Conservation (phyloP, 2,888 invertebrate genomes). For the Mamestra brassicae region DNA sequence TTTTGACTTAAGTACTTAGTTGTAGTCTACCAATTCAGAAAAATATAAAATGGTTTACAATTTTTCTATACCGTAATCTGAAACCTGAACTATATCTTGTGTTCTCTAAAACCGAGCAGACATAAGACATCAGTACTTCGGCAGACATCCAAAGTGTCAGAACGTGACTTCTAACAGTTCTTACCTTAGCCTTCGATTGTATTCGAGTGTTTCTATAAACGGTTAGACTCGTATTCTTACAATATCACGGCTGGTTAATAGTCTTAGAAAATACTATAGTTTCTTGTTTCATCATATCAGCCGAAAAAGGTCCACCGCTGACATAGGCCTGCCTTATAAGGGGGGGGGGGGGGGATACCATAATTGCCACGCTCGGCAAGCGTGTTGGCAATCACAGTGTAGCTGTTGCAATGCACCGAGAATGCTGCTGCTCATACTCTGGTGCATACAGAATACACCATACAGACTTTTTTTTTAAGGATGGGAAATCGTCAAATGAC, state of each 20-base stretch:
- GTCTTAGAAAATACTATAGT: background rate
- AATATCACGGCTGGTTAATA: background rate
- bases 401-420: too few species aligned
- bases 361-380: too few species aligned
- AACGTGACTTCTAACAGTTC: conserved; percentile 48
- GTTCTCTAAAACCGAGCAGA: conserved; percentile 10
- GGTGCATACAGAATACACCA: too few species aligned
- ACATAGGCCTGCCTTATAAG: too few species aligned
- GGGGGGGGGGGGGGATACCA: too few species aligned
- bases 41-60: background rate
- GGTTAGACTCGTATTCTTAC: conserved; percentile 15
- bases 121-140: conserved; percentile 41
- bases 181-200: conserved; percentile 35
- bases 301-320: too few species aligned
- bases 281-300: too few species aligned
- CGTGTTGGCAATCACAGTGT: too few species aligned
- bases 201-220: conserved; percentile 40
- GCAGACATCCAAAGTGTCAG: conserved; percentile 53
- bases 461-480: too few species aligned
- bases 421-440: too few species aligned
- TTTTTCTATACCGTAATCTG: background rate
- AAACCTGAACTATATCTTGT: conserved; percentile 6
- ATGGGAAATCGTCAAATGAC: too few species aligned
- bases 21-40: background rate
- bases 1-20: too few species aligned